phyloP scores from a whole-genome alignment of 2,888 invertebrate species.

The Sminthurinus aureus region DNA sequence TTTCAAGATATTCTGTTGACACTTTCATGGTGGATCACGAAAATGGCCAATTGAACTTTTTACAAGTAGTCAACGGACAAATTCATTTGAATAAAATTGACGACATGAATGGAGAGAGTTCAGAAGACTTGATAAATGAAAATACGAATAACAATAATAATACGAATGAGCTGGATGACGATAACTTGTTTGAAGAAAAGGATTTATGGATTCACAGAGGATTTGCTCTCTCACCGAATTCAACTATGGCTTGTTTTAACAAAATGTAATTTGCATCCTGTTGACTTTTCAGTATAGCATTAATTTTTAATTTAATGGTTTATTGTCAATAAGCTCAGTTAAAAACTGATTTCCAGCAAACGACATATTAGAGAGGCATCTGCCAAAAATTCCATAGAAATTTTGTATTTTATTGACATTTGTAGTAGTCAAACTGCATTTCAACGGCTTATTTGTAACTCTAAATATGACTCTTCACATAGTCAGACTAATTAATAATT shows the following conservation, averaged over 20 bases:
- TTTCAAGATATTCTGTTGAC: conserved; percentile 20
- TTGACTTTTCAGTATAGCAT: neutral
- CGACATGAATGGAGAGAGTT: neutral
- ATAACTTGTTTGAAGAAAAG: neutral
- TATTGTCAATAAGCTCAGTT: too few species aligned
- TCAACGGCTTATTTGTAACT: neutral
- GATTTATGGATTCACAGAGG: conserved; percentile 27
- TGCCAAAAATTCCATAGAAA: neutral
- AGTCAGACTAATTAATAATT: too few species aligned
- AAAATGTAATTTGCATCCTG: conserved; percentile 23
- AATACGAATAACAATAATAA: neutral
- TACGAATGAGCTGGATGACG: conserved; percentile 16
- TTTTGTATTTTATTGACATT: neutral
- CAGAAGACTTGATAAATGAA: conserved; percentile 13
- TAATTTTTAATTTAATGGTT: neutral
- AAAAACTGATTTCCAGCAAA: neutral
- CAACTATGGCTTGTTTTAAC: conserved; percentile 23
- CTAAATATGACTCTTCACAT: neutral
- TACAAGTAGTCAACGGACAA: neutral
- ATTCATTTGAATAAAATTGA: too few species aligned
- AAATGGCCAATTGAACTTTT: conserved; percentile 22
- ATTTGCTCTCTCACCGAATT: conserved; percentile 39
- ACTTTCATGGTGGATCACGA: conserved; percentile 22
- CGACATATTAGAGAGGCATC: too few species aligned
- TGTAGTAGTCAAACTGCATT: neutral